Conservation (phyloP, 2,797 vertebrate species). For the Lates japonicus region DNA sequence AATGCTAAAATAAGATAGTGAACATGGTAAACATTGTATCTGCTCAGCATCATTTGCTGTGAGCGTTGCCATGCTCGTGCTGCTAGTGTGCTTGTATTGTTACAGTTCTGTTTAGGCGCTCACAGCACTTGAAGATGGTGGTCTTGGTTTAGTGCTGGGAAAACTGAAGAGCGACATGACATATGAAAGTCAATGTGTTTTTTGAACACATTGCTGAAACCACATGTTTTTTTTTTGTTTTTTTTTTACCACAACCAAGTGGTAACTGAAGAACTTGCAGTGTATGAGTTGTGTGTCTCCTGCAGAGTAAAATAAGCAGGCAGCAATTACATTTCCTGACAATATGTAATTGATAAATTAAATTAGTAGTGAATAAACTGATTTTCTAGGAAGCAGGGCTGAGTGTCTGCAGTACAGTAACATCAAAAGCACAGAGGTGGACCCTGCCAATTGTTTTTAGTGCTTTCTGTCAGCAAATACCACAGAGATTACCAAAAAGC, state of each 20-base stretch:
- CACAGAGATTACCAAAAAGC: too few species aligned
- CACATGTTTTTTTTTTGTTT: neutral
- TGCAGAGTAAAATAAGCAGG: neutral
- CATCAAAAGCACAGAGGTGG: neutral
- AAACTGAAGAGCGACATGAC: neutral
- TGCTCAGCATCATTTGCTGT: neutral
- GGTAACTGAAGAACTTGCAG: too few species aligned
- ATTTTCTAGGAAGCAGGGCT: too few species aligned
- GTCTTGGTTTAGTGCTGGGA: too few species aligned
- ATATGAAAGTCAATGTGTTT: neutral
- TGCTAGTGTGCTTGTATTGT: neutral
- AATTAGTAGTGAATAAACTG: neutral
- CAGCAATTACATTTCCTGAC: neutral
- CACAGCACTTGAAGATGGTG: neutral
- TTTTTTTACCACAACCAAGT: too few species aligned
- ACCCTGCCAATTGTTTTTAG: neutral
- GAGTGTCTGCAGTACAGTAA: neutral
- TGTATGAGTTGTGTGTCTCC: neutral
- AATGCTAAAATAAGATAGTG: neutral
- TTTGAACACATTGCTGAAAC: neutral
- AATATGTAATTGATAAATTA: neutral
- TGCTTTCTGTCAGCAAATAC: too few species aligned
- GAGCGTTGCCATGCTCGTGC: neutral
- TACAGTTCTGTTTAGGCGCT: neutral
- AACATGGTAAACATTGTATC: neutral